These are phyloP conservation scores for Nesoenas mayeri DNA, from an alignment of 2,113 vertebrate species.

Conservation along the genomic window DNA sequence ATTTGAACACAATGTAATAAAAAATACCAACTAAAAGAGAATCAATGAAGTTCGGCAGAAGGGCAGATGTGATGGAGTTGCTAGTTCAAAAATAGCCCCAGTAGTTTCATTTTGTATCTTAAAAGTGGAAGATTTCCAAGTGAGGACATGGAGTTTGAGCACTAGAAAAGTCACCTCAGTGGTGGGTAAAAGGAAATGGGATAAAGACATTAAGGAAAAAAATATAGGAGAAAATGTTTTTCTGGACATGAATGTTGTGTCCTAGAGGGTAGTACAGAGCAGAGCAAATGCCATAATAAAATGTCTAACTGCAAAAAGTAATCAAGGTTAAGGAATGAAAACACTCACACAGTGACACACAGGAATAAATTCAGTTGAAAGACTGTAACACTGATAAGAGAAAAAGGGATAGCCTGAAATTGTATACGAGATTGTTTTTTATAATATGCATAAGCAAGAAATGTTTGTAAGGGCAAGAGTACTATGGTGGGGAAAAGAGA, in stretches of 20 bases:
- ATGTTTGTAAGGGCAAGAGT: not conserved
- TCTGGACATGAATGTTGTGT: not conserved
- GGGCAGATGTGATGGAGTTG: not conserved
- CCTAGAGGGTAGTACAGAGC: not conserved
- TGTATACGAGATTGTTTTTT: not conserved
- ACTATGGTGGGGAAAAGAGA: not conserved
- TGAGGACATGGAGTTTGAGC: not conserved
- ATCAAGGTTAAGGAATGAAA: not conserved
- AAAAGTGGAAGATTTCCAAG: not conserved
- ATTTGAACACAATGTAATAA: not conserved
- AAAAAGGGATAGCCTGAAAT: not conserved
- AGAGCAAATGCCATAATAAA: not conserved
- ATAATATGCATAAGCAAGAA: not conserved
- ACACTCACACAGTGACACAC: not conserved
- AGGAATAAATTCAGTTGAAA: constrained; percentile 1
- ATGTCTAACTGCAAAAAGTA: not conserved
- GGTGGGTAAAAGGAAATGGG: not conserved
- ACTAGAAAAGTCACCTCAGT: not conserved
- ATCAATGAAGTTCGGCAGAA: not conserved
- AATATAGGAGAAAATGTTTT: not conserved
- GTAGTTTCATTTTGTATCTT: not conserved
- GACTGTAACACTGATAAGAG: not conserved
- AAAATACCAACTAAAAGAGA: not conserved
- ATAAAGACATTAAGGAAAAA: not conserved
- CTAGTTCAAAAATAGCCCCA: not conserved